Conservation (phyloP, 2,113 vertebrate genomes). For the Oryzias melastigma region DNA sequence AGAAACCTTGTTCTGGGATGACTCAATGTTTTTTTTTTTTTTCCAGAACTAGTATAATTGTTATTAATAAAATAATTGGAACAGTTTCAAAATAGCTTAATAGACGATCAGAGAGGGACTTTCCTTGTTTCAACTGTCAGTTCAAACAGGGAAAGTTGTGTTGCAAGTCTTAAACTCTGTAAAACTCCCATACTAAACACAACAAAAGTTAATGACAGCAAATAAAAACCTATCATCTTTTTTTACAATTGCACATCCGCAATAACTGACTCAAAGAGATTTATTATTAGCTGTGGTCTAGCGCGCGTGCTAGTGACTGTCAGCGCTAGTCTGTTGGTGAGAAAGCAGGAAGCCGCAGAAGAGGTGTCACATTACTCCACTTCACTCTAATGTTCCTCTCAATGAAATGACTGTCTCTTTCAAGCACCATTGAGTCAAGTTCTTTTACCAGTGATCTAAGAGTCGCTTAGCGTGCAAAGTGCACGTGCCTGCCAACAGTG, state of each 20-base stretch:
- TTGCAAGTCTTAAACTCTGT: conserved; percentile 5
- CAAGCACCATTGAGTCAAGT: conserved; percentile 49
- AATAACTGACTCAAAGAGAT: conserved; percentile 17
- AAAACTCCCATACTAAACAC: conserved; percentile 19
- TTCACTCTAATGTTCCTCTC: conserved; percentile 44
- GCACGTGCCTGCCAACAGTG: background rate
- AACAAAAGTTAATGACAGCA: conserved; percentile 31
- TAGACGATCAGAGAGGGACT: too few species aligned
- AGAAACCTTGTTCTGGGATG: too few species aligned
- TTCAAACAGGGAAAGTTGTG: too few species aligned
- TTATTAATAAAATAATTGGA: too few species aligned
- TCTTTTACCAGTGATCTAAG: conserved; percentile 34
- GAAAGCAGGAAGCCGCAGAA: conserved; percentile 32
- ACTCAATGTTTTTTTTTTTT: too few species aligned
- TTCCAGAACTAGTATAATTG: too few species aligned
- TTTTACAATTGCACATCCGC: conserved; percentile 12
- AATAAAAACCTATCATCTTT: conserved; percentile 21
- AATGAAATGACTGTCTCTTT: conserved; percentile 50
- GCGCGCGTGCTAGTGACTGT: conserved; percentile 1
- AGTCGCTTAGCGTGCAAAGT: conserved; percentile 13
- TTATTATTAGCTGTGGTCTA: conserved; percentile 27
- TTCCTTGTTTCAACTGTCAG: too few species aligned
- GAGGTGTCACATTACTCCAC: conserved; percentile 45
- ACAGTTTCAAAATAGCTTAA: too few species aligned
- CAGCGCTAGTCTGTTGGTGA: conserved; percentile 19